Conservation (phyloP, 1,140 invertebrate species). For the Leptinotarsa undecemlineata region DNA sequence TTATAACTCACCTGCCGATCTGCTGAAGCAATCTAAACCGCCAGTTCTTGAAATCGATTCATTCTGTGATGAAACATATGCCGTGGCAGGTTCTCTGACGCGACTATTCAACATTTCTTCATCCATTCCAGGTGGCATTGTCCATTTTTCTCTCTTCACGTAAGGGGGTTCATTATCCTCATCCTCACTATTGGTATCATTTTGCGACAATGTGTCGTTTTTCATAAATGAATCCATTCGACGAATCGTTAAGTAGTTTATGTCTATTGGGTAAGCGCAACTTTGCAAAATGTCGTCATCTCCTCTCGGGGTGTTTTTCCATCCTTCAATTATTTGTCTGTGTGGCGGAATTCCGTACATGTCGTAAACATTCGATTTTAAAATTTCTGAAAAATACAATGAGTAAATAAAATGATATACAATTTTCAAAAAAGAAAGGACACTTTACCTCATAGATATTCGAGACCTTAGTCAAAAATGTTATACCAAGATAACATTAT, state of each 20-base stretch:
- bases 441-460: too few species aligned
- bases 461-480: too few species aligned
- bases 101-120: neutral
- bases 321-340: constrained; percentile 33
- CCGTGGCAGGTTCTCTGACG: too few species aligned
- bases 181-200: constrained; percentile 11
- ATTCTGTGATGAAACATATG: too few species aligned
- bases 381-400: constrained; percentile 24
- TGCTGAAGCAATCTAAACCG: too few species aligned
- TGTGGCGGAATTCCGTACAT: constrained; percentile 23
- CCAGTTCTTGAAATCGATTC: too few species aligned
- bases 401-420: too few species aligned
- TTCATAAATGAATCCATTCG: neutral
- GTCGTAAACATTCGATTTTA: constrained; percentile 29
- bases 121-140: neutral
- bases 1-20: too few species aligned
- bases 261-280: neutral
- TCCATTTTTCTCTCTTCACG: neutral
- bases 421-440: too few species aligned
- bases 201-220: constrained; percentile 1
- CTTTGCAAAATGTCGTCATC: constrained; percentile 29
- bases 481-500: too few species aligned
- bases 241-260: constrained; percentile 14
- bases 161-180: neutral
- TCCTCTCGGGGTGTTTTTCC: constrained; percentile 20